phyloP scores from a whole-genome alignment of 2,888 invertebrate species.

The Carcina quercana region DNA sequence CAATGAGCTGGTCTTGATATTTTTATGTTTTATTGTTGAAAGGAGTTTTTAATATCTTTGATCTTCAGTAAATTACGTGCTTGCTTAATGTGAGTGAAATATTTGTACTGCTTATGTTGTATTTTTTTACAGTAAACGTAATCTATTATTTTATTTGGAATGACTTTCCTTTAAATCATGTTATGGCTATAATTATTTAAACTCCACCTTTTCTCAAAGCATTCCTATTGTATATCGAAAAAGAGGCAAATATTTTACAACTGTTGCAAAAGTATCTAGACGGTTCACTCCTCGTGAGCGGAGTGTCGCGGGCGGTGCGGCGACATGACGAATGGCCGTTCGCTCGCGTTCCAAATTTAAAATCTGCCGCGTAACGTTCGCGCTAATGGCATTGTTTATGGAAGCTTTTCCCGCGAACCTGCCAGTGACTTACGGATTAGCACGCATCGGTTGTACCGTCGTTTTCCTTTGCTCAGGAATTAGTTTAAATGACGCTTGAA shows the following conservation, averaged over 20 bases:
- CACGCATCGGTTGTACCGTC: conserved; percentile 38
- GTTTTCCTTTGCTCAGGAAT: conserved; percentile 33
- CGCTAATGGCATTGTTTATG: conserved; percentile 72
- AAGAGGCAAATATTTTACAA: too few relatives aligned
- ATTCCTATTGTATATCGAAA: too few relatives aligned
- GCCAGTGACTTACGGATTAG: conserved; percentile 60
- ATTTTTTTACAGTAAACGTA: too few relatives aligned
- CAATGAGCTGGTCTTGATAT: conserved; percentile 31
- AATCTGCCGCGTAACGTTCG: conserved; percentile 69
- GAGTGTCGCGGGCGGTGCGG: conserved; percentile 59
- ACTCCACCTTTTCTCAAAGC: too few relatives aligned
- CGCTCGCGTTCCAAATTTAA: conserved; percentile 67
- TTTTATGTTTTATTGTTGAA: conserved; percentile 8
- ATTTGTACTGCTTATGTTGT: too few relatives aligned
- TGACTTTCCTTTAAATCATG: too few relatives aligned
- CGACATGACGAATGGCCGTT: conserved; percentile 70
- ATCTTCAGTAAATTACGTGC: too few relatives aligned
- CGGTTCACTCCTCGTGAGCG: conserved; percentile 26
- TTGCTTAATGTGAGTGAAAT: too few relatives aligned
- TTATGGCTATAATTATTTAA: too few relatives aligned
- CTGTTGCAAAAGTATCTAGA: conserved; percentile 38
- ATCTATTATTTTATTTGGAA: too few relatives aligned
- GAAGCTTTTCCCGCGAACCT: conserved; percentile 48
- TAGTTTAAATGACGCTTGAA: conserved; percentile 46
- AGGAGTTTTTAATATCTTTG: neutral